Base-by-base conservation (phyloP, 1,140 invertebrate species). In the Bombus breviceps region DNA sequence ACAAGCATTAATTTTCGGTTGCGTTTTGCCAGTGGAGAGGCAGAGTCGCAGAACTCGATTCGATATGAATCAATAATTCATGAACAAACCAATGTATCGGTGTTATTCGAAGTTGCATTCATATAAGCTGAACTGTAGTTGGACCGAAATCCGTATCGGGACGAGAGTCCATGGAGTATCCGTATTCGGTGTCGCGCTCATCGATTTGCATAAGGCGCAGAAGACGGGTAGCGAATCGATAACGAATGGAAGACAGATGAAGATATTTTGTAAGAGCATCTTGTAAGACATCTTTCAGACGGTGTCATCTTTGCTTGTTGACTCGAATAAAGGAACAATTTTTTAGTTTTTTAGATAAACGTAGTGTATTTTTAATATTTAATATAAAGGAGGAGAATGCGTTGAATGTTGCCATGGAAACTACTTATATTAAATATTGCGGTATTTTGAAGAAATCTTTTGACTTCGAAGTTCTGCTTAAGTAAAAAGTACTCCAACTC, bases 21-120 rank as follows among this genome's bases (percentile, higher is more conserved):
- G 18, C 8, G 37, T 72, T 59, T 59, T 28, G 25, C 15, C 34
- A 5, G 59, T 10, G 28, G 57, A 41, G 41, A 66, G 6, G 39
- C 39, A 66, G 18, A 15, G 28, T 25, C n/a, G 76, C n/a, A 37
- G 37, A 13, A 18, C 22, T 41, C 41, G n/a, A 25, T 10, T 80
- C 79, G 37, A 64, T 75, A 82, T 47, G 81, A 34, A 82, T 82
- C 81, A 74, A 82, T 82, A 82, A 82, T 82, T 82, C 81, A 82
- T 64, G 57, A 72, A 43, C 68, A n/a, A 62, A n/a, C 15, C 53
- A 39, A 37, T 39, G 71, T 73, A 73, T 82, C 71, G 71, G 39
- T 32, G 71, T 64, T 72, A 75, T 75, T 59, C 69, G 57, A 32
- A 62, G 69, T 13, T 41, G 37, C 41, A 64, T 28, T n/a, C 28